These are phyloP conservation scores for Oenanthe oenanthe DNA, from an alignment of 2,113 vertebrate genomes.

Conservation along the genomic window DNA sequence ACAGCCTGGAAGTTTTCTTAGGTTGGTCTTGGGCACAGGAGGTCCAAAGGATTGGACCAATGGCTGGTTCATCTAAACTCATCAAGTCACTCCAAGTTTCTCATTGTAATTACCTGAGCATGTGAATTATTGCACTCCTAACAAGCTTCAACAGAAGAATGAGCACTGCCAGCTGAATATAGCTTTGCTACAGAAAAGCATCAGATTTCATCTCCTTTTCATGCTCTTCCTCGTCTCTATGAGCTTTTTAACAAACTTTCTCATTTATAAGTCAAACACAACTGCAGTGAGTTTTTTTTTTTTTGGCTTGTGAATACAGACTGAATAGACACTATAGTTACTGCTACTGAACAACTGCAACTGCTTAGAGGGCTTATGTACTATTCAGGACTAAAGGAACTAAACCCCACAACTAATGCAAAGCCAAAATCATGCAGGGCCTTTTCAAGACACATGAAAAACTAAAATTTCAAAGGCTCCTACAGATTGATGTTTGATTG, in stretches of 20 bases:
- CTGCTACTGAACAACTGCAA: neutral
- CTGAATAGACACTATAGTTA: neutral
- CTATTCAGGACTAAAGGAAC: neutral
- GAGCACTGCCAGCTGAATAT: neutral
- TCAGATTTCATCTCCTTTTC: neutral
- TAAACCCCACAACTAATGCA: neutral
- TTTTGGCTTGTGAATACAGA: neutral
- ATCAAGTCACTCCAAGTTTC: neutral
- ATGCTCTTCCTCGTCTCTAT: neutral
- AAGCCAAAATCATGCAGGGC: rapidly evolving
- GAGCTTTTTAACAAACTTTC: neutral
- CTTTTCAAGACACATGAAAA: neutral
- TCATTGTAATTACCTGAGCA: neutral
- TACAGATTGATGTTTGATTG: neutral
- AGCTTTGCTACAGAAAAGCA: neutral
- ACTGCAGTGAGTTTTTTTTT: neutral
- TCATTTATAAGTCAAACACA: neutral
- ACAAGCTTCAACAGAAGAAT: neutral
- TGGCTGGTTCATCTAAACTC: neutral
- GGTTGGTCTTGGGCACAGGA: neutral
- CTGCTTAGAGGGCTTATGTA: neutral
- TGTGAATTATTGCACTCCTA: neutral
- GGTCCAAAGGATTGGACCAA: neutral
- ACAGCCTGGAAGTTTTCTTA: neutral
- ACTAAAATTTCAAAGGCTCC: neutral